phyloP scores from a whole-genome alignment of 2,113 vertebrate genomes.

The Toxostoma redivivum region DNA sequence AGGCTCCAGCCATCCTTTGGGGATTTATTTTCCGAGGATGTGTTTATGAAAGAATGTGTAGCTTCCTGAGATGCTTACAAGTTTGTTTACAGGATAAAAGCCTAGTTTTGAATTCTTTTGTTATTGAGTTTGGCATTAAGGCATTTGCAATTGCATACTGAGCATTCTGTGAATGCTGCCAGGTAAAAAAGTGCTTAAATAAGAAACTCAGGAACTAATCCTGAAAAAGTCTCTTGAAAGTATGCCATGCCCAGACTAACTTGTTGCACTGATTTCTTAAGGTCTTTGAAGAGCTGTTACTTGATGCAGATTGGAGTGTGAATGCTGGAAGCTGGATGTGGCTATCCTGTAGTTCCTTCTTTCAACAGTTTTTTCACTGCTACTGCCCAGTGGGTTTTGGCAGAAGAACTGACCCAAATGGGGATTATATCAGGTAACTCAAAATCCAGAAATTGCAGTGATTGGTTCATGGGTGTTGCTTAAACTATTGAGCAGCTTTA shows the following conservation, averaged over 20 bases:
- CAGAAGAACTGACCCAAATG: slow-evolving; percentile 90
- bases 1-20: neutral
- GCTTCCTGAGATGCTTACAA: neutral
- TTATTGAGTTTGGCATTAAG: neutral
- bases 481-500: neutral
- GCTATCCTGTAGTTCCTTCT: slow-evolving; percentile 96
- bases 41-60: neutral
- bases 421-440: slow-evolving; percentile 92
- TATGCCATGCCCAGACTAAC: neutral
- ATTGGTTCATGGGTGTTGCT: neutral
- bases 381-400: slow-evolving; percentile 96
- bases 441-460: neutral
- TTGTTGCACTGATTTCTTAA: slow-evolving; percentile 55
- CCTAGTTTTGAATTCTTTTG: neutral
- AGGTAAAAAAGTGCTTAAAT: neutral
- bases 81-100: neutral
- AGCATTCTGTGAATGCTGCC: neutral
- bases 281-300: slow-evolving; percentile 94
- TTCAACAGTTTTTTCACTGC: slow-evolving; percentile 96
- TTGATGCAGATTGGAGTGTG: slow-evolving; percentile 96
- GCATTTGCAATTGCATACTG: neutral
- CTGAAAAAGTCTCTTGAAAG: neutral
- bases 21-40: neutral
- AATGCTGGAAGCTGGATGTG: slow-evolving; percentile 99
- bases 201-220: neutral